phyloP scores from a whole-genome alignment of 2,113 vertebrate species.

The Neolamprologus hecqui region DNA sequence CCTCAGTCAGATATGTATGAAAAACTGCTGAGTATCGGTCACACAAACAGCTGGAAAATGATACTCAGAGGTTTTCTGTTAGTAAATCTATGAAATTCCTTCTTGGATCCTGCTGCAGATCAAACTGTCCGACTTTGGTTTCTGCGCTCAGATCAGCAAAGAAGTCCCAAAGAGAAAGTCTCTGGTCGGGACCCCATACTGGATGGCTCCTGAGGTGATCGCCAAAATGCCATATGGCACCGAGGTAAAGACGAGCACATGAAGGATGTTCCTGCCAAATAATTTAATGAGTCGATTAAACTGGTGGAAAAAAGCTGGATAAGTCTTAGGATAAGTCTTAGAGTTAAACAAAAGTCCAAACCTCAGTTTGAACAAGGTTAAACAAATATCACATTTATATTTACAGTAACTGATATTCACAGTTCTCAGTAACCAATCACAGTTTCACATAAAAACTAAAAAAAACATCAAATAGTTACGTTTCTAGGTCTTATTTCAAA shows the following conservation, averaged over 20 bases:
- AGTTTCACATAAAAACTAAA: not conserved
- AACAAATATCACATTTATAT: not conserved
- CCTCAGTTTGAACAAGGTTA: not conserved
- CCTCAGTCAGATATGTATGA: not conserved
- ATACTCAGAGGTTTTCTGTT: not conserved
- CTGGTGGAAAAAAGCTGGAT: not conserved
- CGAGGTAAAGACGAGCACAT: slow-evolving; percentile 48
- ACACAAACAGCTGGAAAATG: not conserved
- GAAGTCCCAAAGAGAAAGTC: slow-evolving; percentile 89
- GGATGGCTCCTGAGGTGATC: slow-evolving; percentile 96
- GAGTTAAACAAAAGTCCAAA: not conserved
- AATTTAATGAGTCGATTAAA: not conserved
- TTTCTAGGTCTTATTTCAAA: not conserved
- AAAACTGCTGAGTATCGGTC: not conserved
- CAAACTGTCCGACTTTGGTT: slow-evolving; percentile 93
- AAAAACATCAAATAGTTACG: not conserved
- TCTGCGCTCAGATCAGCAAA: slow-evolving; percentile 93
- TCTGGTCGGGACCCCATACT: slow-evolving; percentile 90
- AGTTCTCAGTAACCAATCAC: not conserved
- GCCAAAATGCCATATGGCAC: slow-evolving; percentile 82
- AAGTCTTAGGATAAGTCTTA: not conserved
- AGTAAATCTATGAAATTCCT: not conserved
- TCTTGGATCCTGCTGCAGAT: slow-evolving; percentile 62
- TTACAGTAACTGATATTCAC: not conserved
- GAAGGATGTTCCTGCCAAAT: not conserved